phyloP scores from a whole-genome alignment of 2,797 vertebrate genomes.

The Aldrovandia affinis region DNA sequence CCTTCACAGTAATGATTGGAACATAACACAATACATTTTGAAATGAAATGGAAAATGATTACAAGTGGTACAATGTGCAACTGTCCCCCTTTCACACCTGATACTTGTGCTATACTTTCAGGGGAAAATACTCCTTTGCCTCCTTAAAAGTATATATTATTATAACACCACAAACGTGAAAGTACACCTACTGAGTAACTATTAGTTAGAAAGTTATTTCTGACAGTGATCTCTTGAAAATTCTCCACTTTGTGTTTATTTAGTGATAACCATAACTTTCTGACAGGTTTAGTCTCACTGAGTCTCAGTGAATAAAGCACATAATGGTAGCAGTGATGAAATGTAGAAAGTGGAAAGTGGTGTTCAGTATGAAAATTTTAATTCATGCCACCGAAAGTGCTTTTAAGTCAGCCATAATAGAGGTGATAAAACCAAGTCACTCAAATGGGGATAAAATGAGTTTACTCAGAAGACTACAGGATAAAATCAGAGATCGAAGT shows the following conservation, averaged over 20 bases:
- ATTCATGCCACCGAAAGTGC: conserved; percentile 21
- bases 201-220: not conserved
- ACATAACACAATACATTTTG: no score
- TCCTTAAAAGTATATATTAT: no score
- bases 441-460: not conserved
- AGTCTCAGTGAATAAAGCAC: not conserved
- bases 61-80: no score
- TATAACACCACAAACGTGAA: no score
- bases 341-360: not conserved
- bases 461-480: not conserved
- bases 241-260: not conserved
- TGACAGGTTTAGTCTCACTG: conserved; percentile 1
- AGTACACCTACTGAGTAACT: not conserved
- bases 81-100: no score
- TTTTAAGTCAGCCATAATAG: conserved; percentile 14
- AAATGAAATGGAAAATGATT: no score
- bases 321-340: not conserved
- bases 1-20: no score
- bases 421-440: conserved; percentile 1
- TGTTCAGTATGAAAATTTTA: conserved; percentile 1
- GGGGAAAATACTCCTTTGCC: no score
- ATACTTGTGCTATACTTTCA: no score
- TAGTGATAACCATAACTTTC: no score
- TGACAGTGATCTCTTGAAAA: no score
- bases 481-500: conserved; percentile 2